Evolutionary conservation across 2,797 vertebrate genomes (phyloP), one percentile per base, ranked within the genome.

Genomic region (Cephalopachus bancanus): DNA sequence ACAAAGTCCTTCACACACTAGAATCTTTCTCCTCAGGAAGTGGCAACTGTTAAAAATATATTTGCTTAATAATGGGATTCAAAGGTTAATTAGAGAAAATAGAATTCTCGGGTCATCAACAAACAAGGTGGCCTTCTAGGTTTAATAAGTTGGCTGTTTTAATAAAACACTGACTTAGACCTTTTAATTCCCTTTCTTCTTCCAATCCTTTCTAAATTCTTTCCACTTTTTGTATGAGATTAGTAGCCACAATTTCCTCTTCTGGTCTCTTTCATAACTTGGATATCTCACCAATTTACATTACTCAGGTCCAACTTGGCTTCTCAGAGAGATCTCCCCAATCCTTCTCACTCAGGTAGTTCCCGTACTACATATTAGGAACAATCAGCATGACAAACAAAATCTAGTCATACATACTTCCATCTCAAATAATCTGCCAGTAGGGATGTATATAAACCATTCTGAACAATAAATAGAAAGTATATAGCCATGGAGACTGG

Each of bases 171-270:
- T 83, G 53, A 93, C 51, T 85, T 69, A 33, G 79, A 51, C 30
- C 84, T 85, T 95, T 92, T 78, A 33, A 33, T 84, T 51, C 19
- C 72, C 89, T 88, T 69, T 85, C 55, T 86, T 94, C 15, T 86
- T 91, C 28, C 60, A 67, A n/a, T 74, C 55, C 44, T 84, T 96
- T 83, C 67, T 85, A 83, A 62, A 59, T 65, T 49, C 10, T 65
- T 83, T 74, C 57, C 26, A 24, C 20, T 74, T 92, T 51, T 65
- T 71, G 57, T 14, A n/a, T 64, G 69, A 87, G 51, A 85, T 49
- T 79, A 75, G 57, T 26, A 72, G 92, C 49, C 69, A 74, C 26
- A 55, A 78, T 15, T 75, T 62, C 22, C 22, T 83, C 71, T 90
- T 59, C 78, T 64, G n/a, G 93, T 75, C 16, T 53, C 7, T 78